A percentile compares a stretch with the other conserved stretches of the same genome.
phyloP scores from a whole-genome alignment of 2,888 invertebrate genomes.

The Melanostoma scalare region DNA sequence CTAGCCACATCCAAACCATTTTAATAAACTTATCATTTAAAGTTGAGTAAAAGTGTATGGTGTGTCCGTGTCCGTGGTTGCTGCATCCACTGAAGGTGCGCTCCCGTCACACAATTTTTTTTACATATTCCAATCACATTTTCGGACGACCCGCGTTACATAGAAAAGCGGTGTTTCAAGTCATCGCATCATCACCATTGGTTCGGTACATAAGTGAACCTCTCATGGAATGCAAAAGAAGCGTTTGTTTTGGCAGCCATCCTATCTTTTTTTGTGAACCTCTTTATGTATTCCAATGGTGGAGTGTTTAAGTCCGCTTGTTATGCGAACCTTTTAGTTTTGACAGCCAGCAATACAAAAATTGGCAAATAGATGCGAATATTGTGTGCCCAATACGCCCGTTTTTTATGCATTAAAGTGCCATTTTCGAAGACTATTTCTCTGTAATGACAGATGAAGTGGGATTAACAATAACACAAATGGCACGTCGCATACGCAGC shows the following conservation, averaged over 20 bases:
- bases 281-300: constrained; percentile 42
- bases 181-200: not conserved
- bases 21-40: constrained; percentile 25
- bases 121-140: constrained; percentile 11
- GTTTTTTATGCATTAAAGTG: not conserved
- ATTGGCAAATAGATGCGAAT: constrained; percentile 56
- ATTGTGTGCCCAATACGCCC: not conserved
- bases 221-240: not conserved
- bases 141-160: not conserved
- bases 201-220: not conserved
- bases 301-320: constrained; percentile 19
- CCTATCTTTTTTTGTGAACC: constrained; percentile 1
- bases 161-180: not conserved
- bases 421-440: constrained; percentile 13
- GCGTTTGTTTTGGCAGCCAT: not conserved
- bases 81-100: constrained; percentile 12
- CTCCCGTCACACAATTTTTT: not conserved
- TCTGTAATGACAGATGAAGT: constrained; percentile 6
- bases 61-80: not conserved
- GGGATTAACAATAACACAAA: not conserved
- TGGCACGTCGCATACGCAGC: constrained; percentile 13
- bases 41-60: constrained; percentile 25
- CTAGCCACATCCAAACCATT: constrained; percentile 2
- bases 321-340: constrained; percentile 43
- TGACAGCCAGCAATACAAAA: constrained; percentile 41